phyloP scores from a whole-genome alignment of 2,888 invertebrate species.

The Phyto melanocephala region DNA sequence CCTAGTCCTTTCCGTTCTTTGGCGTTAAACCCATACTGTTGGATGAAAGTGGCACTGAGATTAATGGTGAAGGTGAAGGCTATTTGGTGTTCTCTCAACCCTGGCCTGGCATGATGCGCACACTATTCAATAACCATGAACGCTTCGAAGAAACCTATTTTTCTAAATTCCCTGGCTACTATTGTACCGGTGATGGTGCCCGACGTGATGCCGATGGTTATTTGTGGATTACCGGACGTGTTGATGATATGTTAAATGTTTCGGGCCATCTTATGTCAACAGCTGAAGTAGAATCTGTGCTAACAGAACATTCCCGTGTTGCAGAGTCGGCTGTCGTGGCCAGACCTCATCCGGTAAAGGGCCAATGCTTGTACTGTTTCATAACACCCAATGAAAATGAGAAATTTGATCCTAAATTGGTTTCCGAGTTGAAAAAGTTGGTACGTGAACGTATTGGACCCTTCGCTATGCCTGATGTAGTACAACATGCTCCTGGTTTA shows the following conservation, averaged over 20 bases:
- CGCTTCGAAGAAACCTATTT: slow-evolving; percentile 96
- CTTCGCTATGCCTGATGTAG: slow-evolving; percentile 95
- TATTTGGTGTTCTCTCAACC: slow-evolving; percentile 95
- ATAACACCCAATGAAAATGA: slow-evolving; percentile 92
- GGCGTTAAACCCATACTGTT: slow-evolving; percentile 94
- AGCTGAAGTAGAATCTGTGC: slow-evolving; percentile 92
- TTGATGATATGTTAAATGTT: slow-evolving; percentile 99
- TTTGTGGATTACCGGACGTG: slow-evolving; percentile 96
- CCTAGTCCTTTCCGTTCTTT: slow-evolving; percentile 96
- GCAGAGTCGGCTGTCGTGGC: slow-evolving; percentile 98
- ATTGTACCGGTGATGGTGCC: slow-evolving; percentile 99
- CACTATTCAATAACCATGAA: slow-evolving; percentile 93
- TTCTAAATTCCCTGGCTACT: slow-evolving; percentile 96
- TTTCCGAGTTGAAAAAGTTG: slow-evolving; percentile 85
- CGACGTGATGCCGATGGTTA: slow-evolving; percentile 95
- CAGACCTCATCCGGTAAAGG: slow-evolving; percentile 95
- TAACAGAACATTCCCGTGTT: slow-evolving; percentile 88
- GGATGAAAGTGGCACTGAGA: slow-evolving; percentile 91
- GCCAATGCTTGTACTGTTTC: slow-evolving; percentile 98
- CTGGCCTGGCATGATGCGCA: slow-evolving; percentile 99
- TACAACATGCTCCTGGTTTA: slow-evolving; percentile 95
- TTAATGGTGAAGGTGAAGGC: slow-evolving; percentile 94
- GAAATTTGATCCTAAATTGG: slow-evolving; percentile 84
- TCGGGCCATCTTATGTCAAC: slow-evolving; percentile 99
- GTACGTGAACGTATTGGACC: slow-evolving; percentile 96